Evolutionary conservation across 2,113 vertebrate species (phyloP).

Genomic region (Oryzias curvinotus): DNA sequence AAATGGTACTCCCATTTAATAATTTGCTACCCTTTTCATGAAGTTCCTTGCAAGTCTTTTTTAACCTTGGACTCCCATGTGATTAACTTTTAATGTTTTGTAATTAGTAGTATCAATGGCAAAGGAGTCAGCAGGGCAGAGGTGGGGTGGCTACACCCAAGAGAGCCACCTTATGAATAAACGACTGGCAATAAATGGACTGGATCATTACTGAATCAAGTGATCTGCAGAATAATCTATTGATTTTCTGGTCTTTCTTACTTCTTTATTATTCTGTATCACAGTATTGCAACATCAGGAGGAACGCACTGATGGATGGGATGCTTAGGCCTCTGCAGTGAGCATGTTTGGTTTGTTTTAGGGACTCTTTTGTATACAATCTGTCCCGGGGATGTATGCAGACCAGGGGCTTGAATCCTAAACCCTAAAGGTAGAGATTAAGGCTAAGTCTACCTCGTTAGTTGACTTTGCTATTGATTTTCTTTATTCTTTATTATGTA

Average conservation of each 20-base stretch:
- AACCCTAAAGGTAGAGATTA: conserved; percentile 56
- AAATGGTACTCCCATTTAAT: background rate
- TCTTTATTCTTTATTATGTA: conserved; percentile 80
- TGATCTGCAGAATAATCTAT: conserved; percentile 85
- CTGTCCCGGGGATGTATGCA: conserved; percentile 15
- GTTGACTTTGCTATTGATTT: conserved; percentile 77
- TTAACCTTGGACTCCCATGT: conserved; percentile 71
- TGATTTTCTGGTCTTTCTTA: conserved; percentile 81
- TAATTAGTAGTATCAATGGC: conserved; percentile 76
- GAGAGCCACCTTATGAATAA: conserved; percentile 78
- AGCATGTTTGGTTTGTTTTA: conserved; percentile 45
- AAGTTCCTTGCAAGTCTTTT: conserved; percentile 57
- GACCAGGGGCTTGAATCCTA: conserved; percentile 25
- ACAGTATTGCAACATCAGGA: conserved; percentile 82
- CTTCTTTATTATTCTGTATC: conserved; percentile 83
- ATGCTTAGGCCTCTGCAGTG: conserved; percentile 61
- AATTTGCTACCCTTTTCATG: conserved; percentile 3
- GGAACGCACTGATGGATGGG: conserved; percentile 76
- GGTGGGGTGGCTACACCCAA: conserved; percentile 74
- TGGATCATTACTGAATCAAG: conserved; percentile 83
- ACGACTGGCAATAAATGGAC: conserved; percentile 78
- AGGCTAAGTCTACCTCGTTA: conserved; percentile 65
- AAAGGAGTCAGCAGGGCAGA: conserved; percentile 71
- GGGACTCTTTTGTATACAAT: conserved; percentile 38
- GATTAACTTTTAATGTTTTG: conserved; percentile 80